These are phyloP conservation scores for Scomber colias DNA, from an alignment of 2,113 vertebrate species.

Conservation along the genomic window DNA sequence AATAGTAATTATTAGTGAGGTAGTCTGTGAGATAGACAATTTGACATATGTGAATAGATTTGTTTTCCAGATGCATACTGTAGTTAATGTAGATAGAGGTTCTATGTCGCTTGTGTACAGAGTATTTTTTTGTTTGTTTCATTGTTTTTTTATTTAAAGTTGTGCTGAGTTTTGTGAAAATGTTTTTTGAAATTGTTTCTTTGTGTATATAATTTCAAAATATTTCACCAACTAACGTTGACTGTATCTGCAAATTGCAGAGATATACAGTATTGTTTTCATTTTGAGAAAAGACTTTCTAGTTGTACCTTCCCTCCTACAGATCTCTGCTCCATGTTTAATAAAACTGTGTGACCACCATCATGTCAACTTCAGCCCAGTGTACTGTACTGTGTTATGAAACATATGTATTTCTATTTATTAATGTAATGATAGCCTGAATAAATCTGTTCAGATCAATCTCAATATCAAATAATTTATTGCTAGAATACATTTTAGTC, in stretches of 20 bases:
- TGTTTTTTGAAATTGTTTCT: conserved; percentile 64
- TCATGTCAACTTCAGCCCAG: conserved; percentile 79
- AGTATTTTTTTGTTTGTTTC: conserved; percentile 39
- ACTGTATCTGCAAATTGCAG: conserved; percentile 87
- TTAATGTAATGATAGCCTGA: conserved; percentile 84
- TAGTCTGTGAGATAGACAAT: conserved; percentile 22
- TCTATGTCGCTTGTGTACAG: conserved; percentile 72
- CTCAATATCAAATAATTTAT: conserved; percentile 14
- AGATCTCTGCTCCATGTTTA: conserved; percentile 74
- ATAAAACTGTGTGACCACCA: conserved; percentile 81
- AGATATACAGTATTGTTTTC: conserved; percentile 70
- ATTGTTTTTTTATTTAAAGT: conserved; percentile 80
- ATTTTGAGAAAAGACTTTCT: conserved; percentile 49
- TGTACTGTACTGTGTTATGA: conserved; percentile 62
- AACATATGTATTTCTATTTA: conserved; percentile 83
- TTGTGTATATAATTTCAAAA: conserved; percentile 86
- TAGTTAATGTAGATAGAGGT: conserved; percentile 70
- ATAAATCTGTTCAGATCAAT: conserved; percentile 85
- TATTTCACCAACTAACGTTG: conserved; percentile 72
- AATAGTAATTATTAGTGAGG: conserved; percentile 11
- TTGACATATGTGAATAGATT: conserved; percentile 66
- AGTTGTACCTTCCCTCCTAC: conserved; percentile 28
- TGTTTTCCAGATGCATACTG: conserved; percentile 30
- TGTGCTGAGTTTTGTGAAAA: conserved; percentile 82
- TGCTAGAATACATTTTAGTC: not conserved